These are phyloP conservation scores for Chaenocephalus aceratus DNA, from an alignment of 2,113 vertebrate genomes.

Conservation along the genomic window DNA sequence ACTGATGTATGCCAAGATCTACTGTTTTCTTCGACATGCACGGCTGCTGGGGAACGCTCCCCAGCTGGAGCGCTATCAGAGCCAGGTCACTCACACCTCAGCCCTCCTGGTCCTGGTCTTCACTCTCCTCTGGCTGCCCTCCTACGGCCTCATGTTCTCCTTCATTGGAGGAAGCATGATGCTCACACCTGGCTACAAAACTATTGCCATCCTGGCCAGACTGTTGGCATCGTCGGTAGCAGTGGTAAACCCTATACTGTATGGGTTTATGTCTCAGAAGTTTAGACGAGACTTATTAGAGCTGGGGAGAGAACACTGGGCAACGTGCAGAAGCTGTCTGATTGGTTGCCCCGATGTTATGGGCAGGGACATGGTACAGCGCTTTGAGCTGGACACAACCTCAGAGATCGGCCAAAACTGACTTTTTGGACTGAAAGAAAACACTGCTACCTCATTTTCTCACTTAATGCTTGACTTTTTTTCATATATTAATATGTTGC, in stretches of 20 bases:
- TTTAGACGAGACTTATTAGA: conserved; percentile 77
- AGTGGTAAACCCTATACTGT: conserved; percentile 83
- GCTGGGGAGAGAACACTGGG: conserved; percentile 61
- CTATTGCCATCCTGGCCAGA: conserved; percentile 71
- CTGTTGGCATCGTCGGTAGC: conserved; percentile 79
- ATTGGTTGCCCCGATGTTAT: conserved; percentile 44
- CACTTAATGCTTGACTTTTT: background rate
- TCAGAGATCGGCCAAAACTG: conserved; percentile 61
- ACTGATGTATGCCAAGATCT: conserved; percentile 82
- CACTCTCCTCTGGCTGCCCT: conserved; percentile 84
- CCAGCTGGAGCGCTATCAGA: conserved; percentile 83
- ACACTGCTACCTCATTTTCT: conserved; percentile 5
- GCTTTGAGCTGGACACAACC: conserved; percentile 74
- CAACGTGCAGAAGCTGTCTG: conserved; percentile 43
- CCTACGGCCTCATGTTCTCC: conserved; percentile 84
- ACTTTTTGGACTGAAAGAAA: conserved; percentile 8
- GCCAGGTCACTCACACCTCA: conserved; percentile 83
- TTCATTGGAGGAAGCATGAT: conserved; percentile 53
- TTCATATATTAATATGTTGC: background rate
- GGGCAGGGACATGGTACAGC: conserved; percentile 72
- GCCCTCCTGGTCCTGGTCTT: conserved; percentile 83
- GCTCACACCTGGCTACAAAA: conserved; percentile 24
- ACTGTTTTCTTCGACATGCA: conserved; percentile 76
- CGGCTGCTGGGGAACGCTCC: conserved; percentile 54
- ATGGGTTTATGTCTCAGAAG: conserved; percentile 82